These are phyloP conservation scores for Synchiropus splendidus DNA, from an alignment of 2,113 vertebrate genomes.

Conservation along the genomic window DNA sequence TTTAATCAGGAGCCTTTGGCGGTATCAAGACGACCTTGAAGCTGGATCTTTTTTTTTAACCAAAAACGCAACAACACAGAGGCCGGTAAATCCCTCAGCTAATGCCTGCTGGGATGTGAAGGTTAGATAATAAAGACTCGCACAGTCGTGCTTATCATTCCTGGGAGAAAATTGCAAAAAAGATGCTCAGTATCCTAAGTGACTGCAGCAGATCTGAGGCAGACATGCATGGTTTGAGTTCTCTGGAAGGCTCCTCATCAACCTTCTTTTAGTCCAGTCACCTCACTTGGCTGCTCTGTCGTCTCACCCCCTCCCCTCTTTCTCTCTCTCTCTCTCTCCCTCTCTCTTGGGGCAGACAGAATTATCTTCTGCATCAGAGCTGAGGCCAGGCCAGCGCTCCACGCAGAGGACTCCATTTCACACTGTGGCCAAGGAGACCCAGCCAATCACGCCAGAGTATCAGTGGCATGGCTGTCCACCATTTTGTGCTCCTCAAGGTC, in stretches of 20 bases:
- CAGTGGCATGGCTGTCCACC: conserved; percentile 60
- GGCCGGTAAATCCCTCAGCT: conserved; percentile 31
- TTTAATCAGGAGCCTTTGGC: too few species aligned
- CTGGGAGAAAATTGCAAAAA: conserved; percentile 15
- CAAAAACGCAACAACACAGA: conserved; percentile 9
- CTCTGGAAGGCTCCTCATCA: conserved; percentile 81
- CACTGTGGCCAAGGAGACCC: conserved; percentile 56
- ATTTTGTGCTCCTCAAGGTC: conserved; percentile 74
- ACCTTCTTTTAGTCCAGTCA: conserved; percentile 79
- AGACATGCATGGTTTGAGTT: conserved; percentile 54
- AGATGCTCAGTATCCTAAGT: conserved; percentile 2
- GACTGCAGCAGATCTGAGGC: conserved; percentile 14
- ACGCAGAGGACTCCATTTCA: conserved; percentile 82
- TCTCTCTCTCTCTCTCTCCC: conserved; percentile 21
- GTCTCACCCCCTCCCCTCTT: conserved; percentile 43
- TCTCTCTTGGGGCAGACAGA: conserved; percentile 77
- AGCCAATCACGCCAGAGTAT: conserved; percentile 52
- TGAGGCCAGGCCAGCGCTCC: conserved; percentile 79
- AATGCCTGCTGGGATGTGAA: conserved; percentile 37
- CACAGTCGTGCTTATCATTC: conserved; percentile 13
- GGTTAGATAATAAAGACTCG: conserved; percentile 45
- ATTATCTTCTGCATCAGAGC: conserved; percentile 96
- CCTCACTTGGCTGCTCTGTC: conserved; percentile 71
- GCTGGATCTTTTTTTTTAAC: conserved; percentile 2
- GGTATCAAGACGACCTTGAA: too few species aligned